phyloP scores from a whole-genome alignment of 2,888 invertebrate species.

The Perizoma affinitatum region DNA sequence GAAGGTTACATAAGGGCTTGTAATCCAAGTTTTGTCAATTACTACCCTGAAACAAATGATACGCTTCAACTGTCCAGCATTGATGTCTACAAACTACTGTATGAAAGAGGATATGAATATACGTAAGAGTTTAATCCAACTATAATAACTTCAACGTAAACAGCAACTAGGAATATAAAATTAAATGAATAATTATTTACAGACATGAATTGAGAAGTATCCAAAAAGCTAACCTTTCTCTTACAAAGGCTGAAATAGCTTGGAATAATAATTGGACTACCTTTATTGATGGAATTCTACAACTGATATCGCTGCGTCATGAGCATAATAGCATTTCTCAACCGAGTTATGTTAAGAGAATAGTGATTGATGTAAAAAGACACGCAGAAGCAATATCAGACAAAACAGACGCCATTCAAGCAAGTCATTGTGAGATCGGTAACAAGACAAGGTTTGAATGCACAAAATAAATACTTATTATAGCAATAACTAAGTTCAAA shows the following conservation, averaged over 20 bases:
- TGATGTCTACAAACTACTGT: conserved; percentile 16
- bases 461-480: no score
- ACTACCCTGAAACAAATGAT: neutral
- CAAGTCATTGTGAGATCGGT: conserved; percentile 10
- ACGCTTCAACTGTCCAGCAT: conserved; percentile 2
- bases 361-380: conserved; percentile 49
- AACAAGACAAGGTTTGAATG: conserved; percentile 46
- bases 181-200: neutral
- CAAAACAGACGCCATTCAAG: neutral
- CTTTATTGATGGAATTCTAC: conserved; percentile 92
- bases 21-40: neutral
- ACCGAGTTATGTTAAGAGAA: conserved; percentile 74
- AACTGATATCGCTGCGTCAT: conserved; percentile 87
- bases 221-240: conserved; percentile 42
- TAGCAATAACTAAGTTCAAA: no score
- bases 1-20: conserved; percentile 14
- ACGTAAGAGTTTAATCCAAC: conserved; percentile 8
- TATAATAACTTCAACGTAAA: no score
- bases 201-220: conserved; percentile 60
- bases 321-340: conserved; percentile 85
- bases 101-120: conserved; percentile 23
- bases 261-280: conserved; percentile 92
- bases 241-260: conserved; percentile 61
- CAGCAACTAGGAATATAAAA: no score
- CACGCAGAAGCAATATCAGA: conserved; percentile 12